Percentiles rank a stretch among this genome's conserved stretches.
phyloP scores from a whole-genome alignment of 2,888 invertebrate genomes.

The Melanargia galathea region DNA sequence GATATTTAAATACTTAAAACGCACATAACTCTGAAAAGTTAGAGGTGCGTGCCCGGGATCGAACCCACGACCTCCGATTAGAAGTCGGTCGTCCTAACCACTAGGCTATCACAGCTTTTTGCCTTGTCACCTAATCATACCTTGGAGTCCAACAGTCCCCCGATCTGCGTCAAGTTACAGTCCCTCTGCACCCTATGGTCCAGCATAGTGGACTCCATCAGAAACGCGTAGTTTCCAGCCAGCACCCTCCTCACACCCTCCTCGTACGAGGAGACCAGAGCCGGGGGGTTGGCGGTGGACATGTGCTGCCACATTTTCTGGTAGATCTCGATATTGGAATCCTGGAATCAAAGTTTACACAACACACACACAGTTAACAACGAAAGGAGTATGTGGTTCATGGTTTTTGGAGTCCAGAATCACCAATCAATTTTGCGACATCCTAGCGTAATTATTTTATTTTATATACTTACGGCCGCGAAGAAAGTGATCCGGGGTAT shows the following conservation, averaged over 20 bases:
- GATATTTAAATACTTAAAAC: too few species aligned
- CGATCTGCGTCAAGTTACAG: slow-evolving; percentile 98
- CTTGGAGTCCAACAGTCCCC: slow-evolving; percentile 85
- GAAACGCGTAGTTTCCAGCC: slow-evolving; percentile 96
- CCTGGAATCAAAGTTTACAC: slow-evolving; percentile 76
- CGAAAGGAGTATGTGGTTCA: too few species aligned
- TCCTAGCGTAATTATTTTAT: too few species aligned
- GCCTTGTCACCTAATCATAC: slow-evolving; percentile 43
- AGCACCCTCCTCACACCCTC: slow-evolving; percentile 94
- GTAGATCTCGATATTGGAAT: slow-evolving; percentile 94
- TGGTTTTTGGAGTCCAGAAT: too few species aligned
- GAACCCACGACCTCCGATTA: too few species aligned
- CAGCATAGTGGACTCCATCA: slow-evolving; percentile 99
- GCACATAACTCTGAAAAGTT: too few species aligned
- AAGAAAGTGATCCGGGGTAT: too few species aligned
- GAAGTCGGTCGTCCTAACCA: too few species aligned
- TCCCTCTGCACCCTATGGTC: slow-evolving; percentile 97
- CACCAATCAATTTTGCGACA: too few species aligned
- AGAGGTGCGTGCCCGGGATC: too few species aligned
- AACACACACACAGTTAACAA: background rate
- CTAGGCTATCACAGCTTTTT: background rate
- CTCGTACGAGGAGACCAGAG: slow-evolving; percentile 94
- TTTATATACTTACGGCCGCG: too few species aligned
- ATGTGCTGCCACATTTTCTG: slow-evolving; percentile 98
- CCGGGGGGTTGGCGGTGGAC: slow-evolving; percentile 88